These are phyloP conservation scores for Therioaphis trifolii DNA, from an alignment of 2,888 invertebrate genomes.

Conservation along the genomic window DNA sequence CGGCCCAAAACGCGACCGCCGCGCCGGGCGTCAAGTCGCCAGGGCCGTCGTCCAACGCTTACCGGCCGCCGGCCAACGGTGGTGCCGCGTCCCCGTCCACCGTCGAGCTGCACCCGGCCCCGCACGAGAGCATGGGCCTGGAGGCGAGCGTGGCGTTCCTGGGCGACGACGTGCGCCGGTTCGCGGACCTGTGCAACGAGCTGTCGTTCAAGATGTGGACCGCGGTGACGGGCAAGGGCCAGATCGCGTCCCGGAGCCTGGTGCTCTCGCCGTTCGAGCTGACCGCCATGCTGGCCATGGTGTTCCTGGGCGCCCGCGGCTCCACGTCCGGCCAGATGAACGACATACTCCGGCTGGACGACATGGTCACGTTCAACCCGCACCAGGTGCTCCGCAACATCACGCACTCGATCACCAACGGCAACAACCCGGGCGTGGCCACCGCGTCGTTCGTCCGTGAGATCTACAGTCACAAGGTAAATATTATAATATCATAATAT, in stretches of 20 bases:
- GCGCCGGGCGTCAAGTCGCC: constrained; percentile 62
- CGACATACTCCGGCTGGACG: constrained; percentile 84
- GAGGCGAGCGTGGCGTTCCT: constrained; percentile 81
- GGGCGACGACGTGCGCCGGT: constrained; percentile 81
- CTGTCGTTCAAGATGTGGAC: constrained; percentile 87
- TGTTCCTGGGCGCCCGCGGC: constrained; percentile 87
- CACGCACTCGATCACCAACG: constrained; percentile 78
- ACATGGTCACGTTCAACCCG: constrained; percentile 90
- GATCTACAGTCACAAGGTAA: constrained; percentile 81
- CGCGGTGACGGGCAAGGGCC: constrained; percentile 75
- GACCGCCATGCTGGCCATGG: constrained; percentile 88
- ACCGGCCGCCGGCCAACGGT: constrained; percentile 63
- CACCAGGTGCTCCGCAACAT: constrained; percentile 88
- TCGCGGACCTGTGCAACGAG: constrained; percentile 85
- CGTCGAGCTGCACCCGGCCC: constrained; percentile 73
- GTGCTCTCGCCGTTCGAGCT: constrained; percentile 86
- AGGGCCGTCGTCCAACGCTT: constrained; percentile 65
- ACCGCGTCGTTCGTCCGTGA: constrained; percentile 85
- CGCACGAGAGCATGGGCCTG: constrained; percentile 75
- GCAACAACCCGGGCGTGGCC: constrained; percentile 78
- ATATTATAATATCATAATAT: neutral
- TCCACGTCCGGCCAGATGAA: constrained; percentile 92
- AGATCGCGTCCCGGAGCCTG: constrained; percentile 77
- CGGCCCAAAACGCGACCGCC: constrained; percentile 63
- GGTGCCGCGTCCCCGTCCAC: constrained; percentile 68